Percentiles rank a stretch among this genome's conserved stretches.
Evolutionary conservation across 2,888 invertebrate genomes (phyloP).

Genomic region (Cryptocephalus primarius): DNA sequence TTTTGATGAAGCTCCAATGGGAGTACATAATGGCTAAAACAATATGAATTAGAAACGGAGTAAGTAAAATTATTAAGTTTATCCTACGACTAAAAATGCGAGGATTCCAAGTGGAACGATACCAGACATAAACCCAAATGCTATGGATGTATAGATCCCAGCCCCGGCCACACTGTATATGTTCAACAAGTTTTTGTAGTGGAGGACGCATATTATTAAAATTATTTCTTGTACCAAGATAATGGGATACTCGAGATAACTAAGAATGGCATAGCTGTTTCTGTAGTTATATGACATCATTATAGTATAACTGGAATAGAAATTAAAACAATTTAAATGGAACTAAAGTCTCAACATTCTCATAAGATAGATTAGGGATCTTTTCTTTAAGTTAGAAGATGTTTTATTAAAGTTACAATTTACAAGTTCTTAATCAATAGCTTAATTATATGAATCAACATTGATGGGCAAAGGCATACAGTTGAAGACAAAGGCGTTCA

Average conservation of each 20-base stretch:
- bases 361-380: no score
- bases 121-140: slow-evolving; percentile 38
- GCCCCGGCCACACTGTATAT: slow-evolving; percentile 31
- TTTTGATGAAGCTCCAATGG: slow-evolving; percentile 75
- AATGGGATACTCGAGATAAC: slow-evolving; percentile 78
- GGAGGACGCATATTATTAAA: slow-evolving; percentile 58
- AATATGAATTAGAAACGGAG: background rate
- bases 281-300: slow-evolving; percentile 72
- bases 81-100: slow-evolving; percentile 52
- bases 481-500: no score
- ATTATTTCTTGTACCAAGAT: slow-evolving; percentile 65
- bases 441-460: no score
- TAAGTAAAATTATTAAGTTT: background rate
- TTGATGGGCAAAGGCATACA: no score
- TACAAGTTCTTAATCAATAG: no score
- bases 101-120: slow-evolving; percentile 42
- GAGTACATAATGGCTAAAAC: slow-evolving; percentile 62
- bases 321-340: no score
- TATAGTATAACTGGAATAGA: slow-evolving; percentile 59
- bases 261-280: slow-evolving; percentile 60
- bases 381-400: no score
- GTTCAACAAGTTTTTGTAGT: slow-evolving; percentile 51
- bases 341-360: no score
- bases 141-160: slow-evolving; percentile 36
- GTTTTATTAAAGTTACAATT: no score